A percentile compares a stretch with the other conserved stretches of the same genome.
phyloP scores from a whole-genome alignment of 2,113 vertebrate species.

The Calypte anna region DNA sequence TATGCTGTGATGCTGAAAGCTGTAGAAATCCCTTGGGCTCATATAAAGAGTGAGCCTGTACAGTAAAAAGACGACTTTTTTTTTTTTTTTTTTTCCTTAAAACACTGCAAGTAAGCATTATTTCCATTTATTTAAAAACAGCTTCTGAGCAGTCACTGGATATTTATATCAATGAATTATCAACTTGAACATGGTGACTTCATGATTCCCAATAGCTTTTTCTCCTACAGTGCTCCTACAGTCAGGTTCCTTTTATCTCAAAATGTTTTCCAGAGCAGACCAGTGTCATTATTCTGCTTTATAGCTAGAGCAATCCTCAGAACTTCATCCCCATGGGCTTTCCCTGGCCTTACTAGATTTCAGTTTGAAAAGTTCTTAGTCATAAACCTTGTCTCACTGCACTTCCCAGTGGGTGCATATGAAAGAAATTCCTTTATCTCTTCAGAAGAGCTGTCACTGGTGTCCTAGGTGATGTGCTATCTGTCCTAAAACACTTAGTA shows the following conservation, averaged over 20 bases:
- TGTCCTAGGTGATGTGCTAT: neutral
- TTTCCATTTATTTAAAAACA: slow-evolving; percentile 37
- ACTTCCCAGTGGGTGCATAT: neutral
- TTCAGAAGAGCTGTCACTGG: neutral
- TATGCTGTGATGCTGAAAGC: slow-evolving; percentile 15
- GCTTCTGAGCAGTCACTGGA: neutral
- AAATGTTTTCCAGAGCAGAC: neutral
- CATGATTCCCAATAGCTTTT: neutral
- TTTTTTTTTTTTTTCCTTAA: neutral
- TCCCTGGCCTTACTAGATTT: neutral
- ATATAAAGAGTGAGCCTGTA: neutral
- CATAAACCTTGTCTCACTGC: neutral
- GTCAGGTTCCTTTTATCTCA: slow-evolving; percentile 23
- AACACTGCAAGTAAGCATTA: neutral
- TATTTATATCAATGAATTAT: neutral
- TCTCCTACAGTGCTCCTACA: neutral
- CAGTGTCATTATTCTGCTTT: neutral
- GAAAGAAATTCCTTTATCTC: neutral
- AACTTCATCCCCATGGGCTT: neutral
- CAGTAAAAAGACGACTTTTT: neutral
- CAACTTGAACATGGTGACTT: neutral
- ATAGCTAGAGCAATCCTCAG: neutral
- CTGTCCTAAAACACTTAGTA: neutral
- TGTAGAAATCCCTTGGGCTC: neutral
- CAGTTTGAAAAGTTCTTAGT: neutral